Evolutionary conservation across 2,888 invertebrate species (phyloP), one percentile per base, ranked within the genome.

Genomic region (Thyatira batis): DNA sequence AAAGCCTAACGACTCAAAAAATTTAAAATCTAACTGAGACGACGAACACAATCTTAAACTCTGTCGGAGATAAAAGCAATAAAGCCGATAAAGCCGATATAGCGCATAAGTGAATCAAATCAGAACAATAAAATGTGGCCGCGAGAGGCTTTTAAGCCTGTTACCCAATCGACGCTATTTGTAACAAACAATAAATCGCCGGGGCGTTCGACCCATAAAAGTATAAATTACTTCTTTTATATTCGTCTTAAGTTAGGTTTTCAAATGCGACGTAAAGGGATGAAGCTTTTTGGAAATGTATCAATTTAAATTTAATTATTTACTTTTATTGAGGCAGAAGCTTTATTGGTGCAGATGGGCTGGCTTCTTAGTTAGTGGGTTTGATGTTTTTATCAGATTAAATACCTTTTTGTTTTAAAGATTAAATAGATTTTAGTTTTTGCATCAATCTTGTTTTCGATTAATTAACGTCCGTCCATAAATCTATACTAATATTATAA

Each of bases 91-190:
- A 45, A 52, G n/a, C n/a, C n/a, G n/a, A n/a, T n/a, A n/a, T n/a
- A 45, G 23, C 21, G 49, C 10, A 48, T 44, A 51, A 56, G 53
- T 53, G 49, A 56, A 56, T 53, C 50, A 53, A 56, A 53, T 53
- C 43, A 50, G 20, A 23, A 43, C 50, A 50, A 56, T 56, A 56
- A 53, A 53, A 56, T 8, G 39, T 39, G 39, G 13, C 39, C 39
- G 39, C 48, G 30, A 17, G 20, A 44, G 9, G 13, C 17, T 51
- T 51, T 44, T 45, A 43, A 43, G 39, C 13, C 39, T n/a, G 25
- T 48, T 25, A 45, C 33, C 45, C 45, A 45, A 30, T 45, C 50
- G 23, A 21, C 11, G 23, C 39, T 46, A 50, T 50, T 53, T 50
- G 49, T 49, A 17, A 10, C 45, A 45, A 49, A 53, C 49, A 45